phyloP scores from a whole-genome alignment of 2,113 vertebrate genomes.

The Poeciliopsis prolifica region DNA sequence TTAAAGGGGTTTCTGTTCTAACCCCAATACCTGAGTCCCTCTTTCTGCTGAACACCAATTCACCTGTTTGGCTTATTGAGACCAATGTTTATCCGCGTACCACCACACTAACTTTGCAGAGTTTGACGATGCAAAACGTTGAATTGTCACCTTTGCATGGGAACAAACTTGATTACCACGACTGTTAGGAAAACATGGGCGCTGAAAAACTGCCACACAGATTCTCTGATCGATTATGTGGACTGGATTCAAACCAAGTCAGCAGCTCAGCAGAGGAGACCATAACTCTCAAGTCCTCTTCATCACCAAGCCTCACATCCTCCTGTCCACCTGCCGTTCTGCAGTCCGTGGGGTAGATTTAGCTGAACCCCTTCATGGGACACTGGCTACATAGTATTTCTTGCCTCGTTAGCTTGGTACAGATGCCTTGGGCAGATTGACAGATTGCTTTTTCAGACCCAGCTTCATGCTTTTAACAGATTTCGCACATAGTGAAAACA shows the following conservation, averaged over 20 bases:
- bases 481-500: conserved; percentile 43
- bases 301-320: conserved; percentile 6
- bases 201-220: too few relatives aligned
- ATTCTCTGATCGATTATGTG: too few relatives aligned
- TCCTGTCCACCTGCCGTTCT: not conserved
- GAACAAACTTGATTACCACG: too few relatives aligned
- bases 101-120: not conserved
- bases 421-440: conserved; percentile 20
- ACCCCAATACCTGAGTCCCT: not conserved
- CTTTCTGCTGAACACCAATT: not conserved
- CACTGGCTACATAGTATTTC: conserved; percentile 21
- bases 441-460: conserved; percentile 19
- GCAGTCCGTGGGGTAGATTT: conserved; percentile 11
- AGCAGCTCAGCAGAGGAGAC: not conserved
- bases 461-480: conserved; percentile 24
- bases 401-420: conserved; percentile 14
- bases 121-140: not conserved
- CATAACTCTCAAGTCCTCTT: conserved; percentile 28
- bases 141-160: not conserved
- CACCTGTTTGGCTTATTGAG: too few relatives aligned
- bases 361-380: conserved; percentile 24
- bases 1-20: too few relatives aligned
- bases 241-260: too few relatives aligned
- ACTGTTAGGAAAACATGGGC: too few relatives aligned
- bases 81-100: too few relatives aligned